These are phyloP conservation scores for Abrostola tripartita DNA, from an alignment of 2,888 invertebrate genomes.

Conservation along the genomic window DNA sequence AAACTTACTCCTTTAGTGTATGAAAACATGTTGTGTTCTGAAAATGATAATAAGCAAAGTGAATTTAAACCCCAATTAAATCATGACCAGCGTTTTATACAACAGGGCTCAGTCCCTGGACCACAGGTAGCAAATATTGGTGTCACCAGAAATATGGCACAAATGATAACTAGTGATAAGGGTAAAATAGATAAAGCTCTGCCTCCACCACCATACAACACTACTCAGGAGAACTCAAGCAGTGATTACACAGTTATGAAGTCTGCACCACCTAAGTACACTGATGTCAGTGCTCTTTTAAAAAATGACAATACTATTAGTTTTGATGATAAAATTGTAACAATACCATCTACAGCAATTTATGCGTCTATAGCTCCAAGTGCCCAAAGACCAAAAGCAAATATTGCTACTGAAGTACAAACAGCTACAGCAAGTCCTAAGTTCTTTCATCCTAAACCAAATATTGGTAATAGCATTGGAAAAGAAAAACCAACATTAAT, in stretches of 20 bases:
- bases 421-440: slow-evolving; percentile 86
- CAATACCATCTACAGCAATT: slow-evolving; percentile 84
- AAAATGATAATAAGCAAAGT: slow-evolving; percentile 80
- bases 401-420: slow-evolving; percentile 88
- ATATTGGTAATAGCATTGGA: slow-evolving; percentile 87
- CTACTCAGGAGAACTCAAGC: slow-evolving; percentile 73
- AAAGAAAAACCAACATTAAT: slow-evolving; percentile 76
- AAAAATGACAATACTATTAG: slow-evolving; percentile 77
- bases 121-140: slow-evolving; percentile 81
- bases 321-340: slow-evolving; percentile 82
- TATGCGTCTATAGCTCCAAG: slow-evolving; percentile 87
- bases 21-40: slow-evolving; percentile 85
- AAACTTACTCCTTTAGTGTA: slow-evolving; percentile 80
- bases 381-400: slow-evolving; percentile 86
- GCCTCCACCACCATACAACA: slow-evolving; percentile 83
- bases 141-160: slow-evolving; percentile 72
- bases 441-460: slow-evolving; percentile 88
- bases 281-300: slow-evolving; percentile 80
- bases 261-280: slow-evolving; percentile 84
- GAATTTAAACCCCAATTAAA: slow-evolving; percentile 76
- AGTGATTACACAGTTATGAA: slow-evolving; percentile 86
- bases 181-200: slow-evolving; percentile 85
- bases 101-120: slow-evolving; percentile 80
- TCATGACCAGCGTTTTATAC: slow-evolving; percentile 78
- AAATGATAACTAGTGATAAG: slow-evolving; percentile 78